phyloP scores from a whole-genome alignment of 2,797 vertebrate species.

The Harpagifer antarcticus region DNA sequence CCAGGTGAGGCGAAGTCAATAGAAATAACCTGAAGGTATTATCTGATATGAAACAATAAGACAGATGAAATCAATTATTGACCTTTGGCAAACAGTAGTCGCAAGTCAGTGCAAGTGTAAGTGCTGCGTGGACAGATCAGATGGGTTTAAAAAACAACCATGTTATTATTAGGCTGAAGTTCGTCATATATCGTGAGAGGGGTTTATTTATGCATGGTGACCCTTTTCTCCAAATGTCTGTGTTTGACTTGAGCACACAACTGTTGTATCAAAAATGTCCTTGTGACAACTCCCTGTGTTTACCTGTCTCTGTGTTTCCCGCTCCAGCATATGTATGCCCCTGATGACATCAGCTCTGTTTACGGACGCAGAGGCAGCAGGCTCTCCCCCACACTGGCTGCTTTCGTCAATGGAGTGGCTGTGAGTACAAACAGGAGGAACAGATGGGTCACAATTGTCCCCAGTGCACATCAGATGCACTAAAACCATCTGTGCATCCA shows the following conservation, averaged over 20 bases:
- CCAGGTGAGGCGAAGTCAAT: constrained; percentile 78
- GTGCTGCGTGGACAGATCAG: constrained; percentile 16
- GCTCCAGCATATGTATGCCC: constrained; percentile 85
- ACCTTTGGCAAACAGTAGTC: constrained; percentile 1
- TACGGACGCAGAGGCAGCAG: constrained; percentile 85
- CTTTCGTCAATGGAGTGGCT: constrained; percentile 91
- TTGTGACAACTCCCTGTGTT: constrained; percentile 21
- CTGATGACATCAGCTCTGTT: constrained; percentile 85
- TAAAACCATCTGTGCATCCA: neutral
- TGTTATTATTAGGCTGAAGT: constrained; percentile 8
- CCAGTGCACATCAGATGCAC: neutral
- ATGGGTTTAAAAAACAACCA: neutral
- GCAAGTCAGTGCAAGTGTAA: neutral
- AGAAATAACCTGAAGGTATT: neutral
- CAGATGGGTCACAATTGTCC: constrained; percentile 15
- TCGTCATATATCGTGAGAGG: neutral
- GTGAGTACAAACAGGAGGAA: constrained; percentile 78
- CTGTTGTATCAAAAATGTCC: neutral
- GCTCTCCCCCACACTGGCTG: constrained; percentile 89
- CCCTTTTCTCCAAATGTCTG: constrained; percentile 18
- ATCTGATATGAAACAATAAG: constrained; percentile 20
- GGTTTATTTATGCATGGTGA: constrained; percentile 20
- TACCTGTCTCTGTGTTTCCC: constrained; percentile 21
- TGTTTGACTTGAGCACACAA: neutral
- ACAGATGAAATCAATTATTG: constrained; percentile 26